A percentile compares a stretch with the other conserved stretches of the same genome.
These are phyloP conservation scores for Geophilus truncorum DNA, from an alignment of 2,888 invertebrate genomes.

Conservation along the genomic window DNA sequence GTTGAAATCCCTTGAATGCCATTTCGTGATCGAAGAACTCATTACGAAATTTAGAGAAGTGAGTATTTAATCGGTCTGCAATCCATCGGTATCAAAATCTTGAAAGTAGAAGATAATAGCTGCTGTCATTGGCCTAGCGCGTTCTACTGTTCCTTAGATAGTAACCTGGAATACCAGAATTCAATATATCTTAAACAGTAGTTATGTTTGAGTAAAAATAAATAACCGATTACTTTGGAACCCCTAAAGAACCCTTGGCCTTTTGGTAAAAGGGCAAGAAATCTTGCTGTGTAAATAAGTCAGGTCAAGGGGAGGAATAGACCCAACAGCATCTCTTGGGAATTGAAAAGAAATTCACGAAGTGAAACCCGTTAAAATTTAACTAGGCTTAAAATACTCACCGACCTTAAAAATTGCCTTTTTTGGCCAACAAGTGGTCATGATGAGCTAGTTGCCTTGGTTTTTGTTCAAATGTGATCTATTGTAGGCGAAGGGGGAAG, in stretches of 20 bases:
- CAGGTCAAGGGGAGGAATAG: neutral
- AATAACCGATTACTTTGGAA: neutral
- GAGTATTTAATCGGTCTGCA: too few relatives aligned
- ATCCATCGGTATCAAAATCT: too few relatives aligned
- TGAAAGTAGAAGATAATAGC: too few relatives aligned
- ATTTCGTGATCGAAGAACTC: conserved; percentile 80
- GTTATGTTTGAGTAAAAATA: neutral
- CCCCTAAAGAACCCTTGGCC: neutral
- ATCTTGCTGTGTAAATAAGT: neutral
- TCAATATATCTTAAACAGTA: neutral
- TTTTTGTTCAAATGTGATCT: neutral
- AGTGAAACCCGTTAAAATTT: neutral
- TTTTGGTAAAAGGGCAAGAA: neutral
- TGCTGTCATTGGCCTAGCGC: too few relatives aligned
- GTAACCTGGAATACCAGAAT: too few relatives aligned
- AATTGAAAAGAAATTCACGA: neutral
- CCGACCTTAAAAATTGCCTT: neutral
- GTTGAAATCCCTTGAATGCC: conserved; percentile 84
- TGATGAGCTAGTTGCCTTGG: neutral
- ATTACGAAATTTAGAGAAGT: conserved; percentile 45
- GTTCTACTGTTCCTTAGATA: too few relatives aligned
- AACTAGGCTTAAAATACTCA: too few relatives aligned
- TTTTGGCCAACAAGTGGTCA: neutral
- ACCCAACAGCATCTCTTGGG: neutral
- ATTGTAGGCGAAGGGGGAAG: neutral